These are phyloP conservation scores for Antheraea mylitta DNA, from an alignment of 1,140 invertebrate genomes.

Conservation along the genomic window DNA sequence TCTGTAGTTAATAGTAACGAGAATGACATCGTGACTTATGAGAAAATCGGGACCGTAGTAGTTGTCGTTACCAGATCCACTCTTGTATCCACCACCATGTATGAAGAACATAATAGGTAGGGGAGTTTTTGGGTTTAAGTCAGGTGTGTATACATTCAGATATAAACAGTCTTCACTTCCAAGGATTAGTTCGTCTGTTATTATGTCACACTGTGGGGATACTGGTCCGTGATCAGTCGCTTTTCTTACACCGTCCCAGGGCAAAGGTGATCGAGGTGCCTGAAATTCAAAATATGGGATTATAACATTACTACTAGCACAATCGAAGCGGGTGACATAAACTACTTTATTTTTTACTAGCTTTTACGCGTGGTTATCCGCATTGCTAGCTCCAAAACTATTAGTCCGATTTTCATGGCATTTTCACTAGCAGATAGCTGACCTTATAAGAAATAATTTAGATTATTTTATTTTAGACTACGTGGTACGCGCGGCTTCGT, in stretches of 20 bases:
- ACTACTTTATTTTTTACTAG: too few relatives aligned
- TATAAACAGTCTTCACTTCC: slow-evolving; percentile 72
- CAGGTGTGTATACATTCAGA: slow-evolving; percentile 66
- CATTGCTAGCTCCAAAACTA: too few relatives aligned
- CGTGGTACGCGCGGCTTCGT: too few relatives aligned
- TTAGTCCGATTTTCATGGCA: too few relatives aligned
- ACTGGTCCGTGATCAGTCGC: slow-evolving; percentile 39
- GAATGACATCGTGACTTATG: slow-evolving; percentile 80
- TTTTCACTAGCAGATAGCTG: too few relatives aligned
- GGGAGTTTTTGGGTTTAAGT: slow-evolving; percentile 34
- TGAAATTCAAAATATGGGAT: slow-evolving; percentile 21
- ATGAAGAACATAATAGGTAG: slow-evolving; percentile 76
- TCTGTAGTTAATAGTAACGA: slow-evolving; percentile 59
- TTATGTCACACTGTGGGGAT: slow-evolving; percentile 47
- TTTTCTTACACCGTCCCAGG: slow-evolving; percentile 42
- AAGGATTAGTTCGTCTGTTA: slow-evolving; percentile 23
- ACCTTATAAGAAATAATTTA: too few relatives aligned
- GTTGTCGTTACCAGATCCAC: slow-evolving; percentile 47
- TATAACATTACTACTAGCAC: too few relatives aligned
- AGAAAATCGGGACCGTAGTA: slow-evolving; percentile 82
- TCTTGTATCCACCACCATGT: slow-evolving; percentile 72
- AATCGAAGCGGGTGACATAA: too few relatives aligned
- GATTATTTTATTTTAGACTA: too few relatives aligned
- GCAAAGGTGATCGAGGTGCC: slow-evolving; percentile 67
- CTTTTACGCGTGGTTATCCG: too few relatives aligned